Conservation (phyloP, 2,797 vertebrate genomes). For the Parotocinclus haroldoi region DNA sequence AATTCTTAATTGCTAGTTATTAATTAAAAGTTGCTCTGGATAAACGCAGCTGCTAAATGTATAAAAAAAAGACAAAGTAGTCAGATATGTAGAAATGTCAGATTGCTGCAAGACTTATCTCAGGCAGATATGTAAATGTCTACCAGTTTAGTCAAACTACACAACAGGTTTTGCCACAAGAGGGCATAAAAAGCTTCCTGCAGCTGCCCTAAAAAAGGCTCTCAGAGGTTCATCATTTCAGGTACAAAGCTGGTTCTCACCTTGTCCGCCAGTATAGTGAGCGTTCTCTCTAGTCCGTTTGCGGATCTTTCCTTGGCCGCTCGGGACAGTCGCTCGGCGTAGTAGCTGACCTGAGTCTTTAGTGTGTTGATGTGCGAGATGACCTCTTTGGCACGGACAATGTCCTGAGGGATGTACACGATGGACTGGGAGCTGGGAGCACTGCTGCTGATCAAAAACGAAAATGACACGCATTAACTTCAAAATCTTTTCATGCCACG, state of each 20-base stretch:
- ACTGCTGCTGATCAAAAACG: slow-evolving; percentile 32
- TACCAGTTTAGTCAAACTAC: too few relatives aligned
- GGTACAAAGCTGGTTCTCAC: slow-evolving; percentile 59
- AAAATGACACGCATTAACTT: slow-evolving; percentile 13
- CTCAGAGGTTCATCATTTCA: too few relatives aligned
- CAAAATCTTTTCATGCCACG: not conserved
- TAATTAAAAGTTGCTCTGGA: too few relatives aligned
- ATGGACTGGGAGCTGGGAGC: slow-evolving; percentile 89
- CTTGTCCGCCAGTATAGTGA: slow-evolving; percentile 92
- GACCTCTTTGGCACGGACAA: slow-evolving; percentile 92
- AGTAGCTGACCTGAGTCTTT: slow-evolving; percentile 98
- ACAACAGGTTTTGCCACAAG: too few relatives aligned
- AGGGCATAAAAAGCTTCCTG: too few relatives aligned
- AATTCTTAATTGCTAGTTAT: too few relatives aligned
- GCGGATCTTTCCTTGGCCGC: slow-evolving; percentile 92
- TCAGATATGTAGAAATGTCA: too few relatives aligned
- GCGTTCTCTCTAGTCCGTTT: slow-evolving; percentile 91
- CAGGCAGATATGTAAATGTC: too few relatives aligned
- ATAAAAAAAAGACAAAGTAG: too few relatives aligned
- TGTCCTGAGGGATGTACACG: slow-evolving; percentile 90
- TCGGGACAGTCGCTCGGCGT: slow-evolving; percentile 90
- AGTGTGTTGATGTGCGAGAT: slow-evolving; percentile 95
- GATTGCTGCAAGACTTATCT: too few relatives aligned
- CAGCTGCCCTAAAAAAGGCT: too few relatives aligned
- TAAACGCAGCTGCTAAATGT: too few relatives aligned